Evolutionary conservation across 2,797 vertebrate genomes (phyloP), one percentile per base, ranked within the genome.

Genomic region (Halcyon smyrnensis): DNA sequence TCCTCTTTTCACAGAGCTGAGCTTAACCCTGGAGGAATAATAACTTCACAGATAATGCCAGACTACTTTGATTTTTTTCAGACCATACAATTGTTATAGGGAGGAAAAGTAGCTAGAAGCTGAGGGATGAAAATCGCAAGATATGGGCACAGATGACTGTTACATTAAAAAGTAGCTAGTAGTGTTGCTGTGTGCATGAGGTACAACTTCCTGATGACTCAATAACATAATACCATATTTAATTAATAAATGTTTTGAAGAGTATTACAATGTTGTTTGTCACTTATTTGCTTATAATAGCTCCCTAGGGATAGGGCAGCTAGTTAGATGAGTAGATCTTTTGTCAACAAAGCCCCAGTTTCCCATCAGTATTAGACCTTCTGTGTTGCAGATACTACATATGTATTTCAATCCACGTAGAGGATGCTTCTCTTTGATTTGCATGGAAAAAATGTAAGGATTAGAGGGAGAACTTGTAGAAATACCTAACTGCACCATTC

Each of bases 161-260:
- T 79, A n/a, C 7, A 19, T 53, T 28, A 84, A 81, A 60, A 80
- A 59, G 28, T 45, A 76, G 27, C 74, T 79, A 64, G 62, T 54
- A 59, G 10, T 27, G 32, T 63, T 76, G 20, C 14, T 84, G 3
- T 64, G 62, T 67, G 36, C 24, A n/a, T 36, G 37, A 70, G 62
- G 34, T 46, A 59, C 16, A 70, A 36, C 23, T 87, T 93, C 46
- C 48, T 76, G 27, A 62, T 90, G 83, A 59, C 69, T 93, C 64
- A 59, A 25, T 86, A 92, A 83, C 6, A 13, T 78, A 78, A 82
- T 83, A n/a, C 24, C 6, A 21, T 84, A 48, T 39, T 78, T 94
- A 95, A 95, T 94, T 92, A 95, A 96, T 95, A 90, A 83, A 89
- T 81, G 59, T 74, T 76, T 92, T 87, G 27, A 92, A 74, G n/a